A percentile compares a stretch with the other conserved stretches of the same genome.
Conservation (phyloP, 2,113 vertebrate species). For the Heterotilapia buettikoferi region DNA sequence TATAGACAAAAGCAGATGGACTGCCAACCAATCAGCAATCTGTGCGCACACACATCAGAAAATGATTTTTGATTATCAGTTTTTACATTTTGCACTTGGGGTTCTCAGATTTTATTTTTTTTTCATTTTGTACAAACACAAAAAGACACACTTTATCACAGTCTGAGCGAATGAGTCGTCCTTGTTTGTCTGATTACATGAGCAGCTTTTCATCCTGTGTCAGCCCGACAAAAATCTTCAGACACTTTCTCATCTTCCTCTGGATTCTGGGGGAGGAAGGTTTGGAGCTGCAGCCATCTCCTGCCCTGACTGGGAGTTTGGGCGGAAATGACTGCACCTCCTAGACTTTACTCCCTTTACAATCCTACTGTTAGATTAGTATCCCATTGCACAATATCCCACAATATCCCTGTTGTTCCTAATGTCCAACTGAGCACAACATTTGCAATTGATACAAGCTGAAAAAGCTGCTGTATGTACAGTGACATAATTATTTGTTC, state of each 20-base stretch:
- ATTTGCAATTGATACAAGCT: background rate
- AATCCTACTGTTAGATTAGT: background rate
- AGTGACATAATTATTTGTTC: background rate
- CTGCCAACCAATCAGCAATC: constrained; percentile 10
- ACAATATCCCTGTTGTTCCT: background rate
- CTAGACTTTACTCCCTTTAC: background rate
- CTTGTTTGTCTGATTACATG: constrained; percentile 12
- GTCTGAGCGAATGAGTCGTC: background rate
- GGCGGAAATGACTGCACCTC: background rate
- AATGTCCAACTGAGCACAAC: background rate
- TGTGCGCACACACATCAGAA: background rate
- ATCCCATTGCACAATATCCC: background rate
- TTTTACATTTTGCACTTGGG: background rate
- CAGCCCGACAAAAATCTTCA: background rate
- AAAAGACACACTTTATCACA: background rate
- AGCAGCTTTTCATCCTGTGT: background rate
- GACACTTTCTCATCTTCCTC: background rate
- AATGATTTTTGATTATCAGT: background rate
- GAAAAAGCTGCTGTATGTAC: background rate
- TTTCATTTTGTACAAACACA: background rate
- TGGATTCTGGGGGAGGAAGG: background rate
- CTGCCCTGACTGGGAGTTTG: background rate
- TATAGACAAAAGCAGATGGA: constrained; percentile 20
- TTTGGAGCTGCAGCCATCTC: background rate
- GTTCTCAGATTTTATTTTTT: background rate